These are phyloP conservation scores for Watsonalla cultraria DNA, from an alignment of 2,888 invertebrate species.

Conservation along the genomic window DNA sequence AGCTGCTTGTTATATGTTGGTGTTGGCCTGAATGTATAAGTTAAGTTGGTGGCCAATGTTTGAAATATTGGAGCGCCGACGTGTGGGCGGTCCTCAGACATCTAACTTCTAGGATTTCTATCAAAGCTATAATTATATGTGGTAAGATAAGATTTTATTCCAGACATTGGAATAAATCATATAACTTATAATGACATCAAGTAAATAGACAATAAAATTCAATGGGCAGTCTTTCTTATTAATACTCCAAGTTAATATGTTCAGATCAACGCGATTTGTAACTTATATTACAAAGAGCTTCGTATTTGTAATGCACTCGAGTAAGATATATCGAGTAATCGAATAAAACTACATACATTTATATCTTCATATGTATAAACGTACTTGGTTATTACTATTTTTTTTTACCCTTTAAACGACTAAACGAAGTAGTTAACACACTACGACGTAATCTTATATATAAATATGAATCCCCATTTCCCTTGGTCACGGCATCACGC, in stretches of 20 bases:
- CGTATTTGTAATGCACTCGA: neutral
- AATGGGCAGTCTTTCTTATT: neutral
- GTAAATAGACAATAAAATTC: neutral
- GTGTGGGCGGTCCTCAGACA: neutral
- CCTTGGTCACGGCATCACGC: no score
- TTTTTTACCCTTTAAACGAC: no score
- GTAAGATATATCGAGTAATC: no score
- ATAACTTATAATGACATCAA: neutral
- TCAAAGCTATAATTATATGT: neutral
- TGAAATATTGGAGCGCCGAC: neutral
- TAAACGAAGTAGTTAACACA: no score
- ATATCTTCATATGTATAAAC: no score
- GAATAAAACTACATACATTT: no score
- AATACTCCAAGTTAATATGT: neutral
- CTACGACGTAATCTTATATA: no score
- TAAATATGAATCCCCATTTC: no score
- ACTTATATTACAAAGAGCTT: neutral
- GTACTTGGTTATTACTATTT: no score
- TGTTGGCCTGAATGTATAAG: neutral
- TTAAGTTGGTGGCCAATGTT: neutral
- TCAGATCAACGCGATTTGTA: neutral
- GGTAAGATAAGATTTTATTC: neutral
- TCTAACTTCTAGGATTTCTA: neutral
- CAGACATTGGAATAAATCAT: neutral
- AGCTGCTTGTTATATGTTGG: no score